A percentile compares a stretch with the other conserved stretches of the same genome.
Conservation (phyloP, 1,140 invertebrate genomes). For the Cotesia typhae region DNA sequence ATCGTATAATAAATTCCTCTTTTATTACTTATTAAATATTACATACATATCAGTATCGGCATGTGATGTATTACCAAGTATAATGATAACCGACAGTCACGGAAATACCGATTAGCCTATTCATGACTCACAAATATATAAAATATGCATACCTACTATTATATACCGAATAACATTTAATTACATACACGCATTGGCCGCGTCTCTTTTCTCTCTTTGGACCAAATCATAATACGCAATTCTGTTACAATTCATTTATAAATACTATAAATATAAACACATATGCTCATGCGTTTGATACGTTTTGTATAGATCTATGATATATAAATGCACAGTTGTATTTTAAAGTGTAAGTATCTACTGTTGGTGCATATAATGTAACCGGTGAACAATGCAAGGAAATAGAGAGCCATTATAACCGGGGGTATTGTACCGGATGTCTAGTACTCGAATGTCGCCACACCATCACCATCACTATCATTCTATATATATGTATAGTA, state of each 20-base stretch:
- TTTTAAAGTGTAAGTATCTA: constrained; percentile 12
- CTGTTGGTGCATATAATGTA: constrained; percentile 45
- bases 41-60: too few relatives aligned
- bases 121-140: too few relatives aligned
- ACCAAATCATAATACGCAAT: too few relatives aligned
- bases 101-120: too few relatives aligned
- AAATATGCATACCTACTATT: too few relatives aligned
- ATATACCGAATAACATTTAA: too few relatives aligned
- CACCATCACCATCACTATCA: constrained; percentile 22
- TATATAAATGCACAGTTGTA: background rate
- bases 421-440: constrained; percentile 59
- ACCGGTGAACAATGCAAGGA: constrained; percentile 54
- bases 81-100: too few relatives aligned
- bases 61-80: too few relatives aligned
- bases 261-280: background rate
- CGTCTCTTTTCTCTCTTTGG: too few relatives aligned
- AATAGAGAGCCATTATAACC: constrained; percentile 52
- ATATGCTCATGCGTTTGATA: background rate
- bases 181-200: too few relatives aligned
- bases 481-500: constrained; percentile 25
- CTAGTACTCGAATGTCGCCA: constrained; percentile 48
- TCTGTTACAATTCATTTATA: background rate
- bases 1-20: too few relatives aligned
- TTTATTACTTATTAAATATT: too few relatives aligned
- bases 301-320: background rate